These are phyloP conservation scores for Darevskia mixta DNA, from an alignment of 2,797 vertebrate species.

Conservation along the genomic window DNA sequence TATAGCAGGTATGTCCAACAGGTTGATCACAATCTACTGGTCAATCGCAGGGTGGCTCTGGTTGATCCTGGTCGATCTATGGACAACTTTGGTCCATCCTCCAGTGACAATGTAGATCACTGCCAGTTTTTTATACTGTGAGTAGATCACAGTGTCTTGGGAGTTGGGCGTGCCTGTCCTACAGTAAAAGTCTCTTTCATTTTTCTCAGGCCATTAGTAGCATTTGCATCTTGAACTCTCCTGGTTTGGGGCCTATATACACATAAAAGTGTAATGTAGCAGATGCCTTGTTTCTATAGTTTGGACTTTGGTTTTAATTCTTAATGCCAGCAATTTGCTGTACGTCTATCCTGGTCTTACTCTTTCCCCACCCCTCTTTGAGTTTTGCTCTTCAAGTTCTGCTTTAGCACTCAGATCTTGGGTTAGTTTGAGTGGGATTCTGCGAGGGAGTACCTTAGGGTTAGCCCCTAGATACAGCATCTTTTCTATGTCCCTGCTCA, in stretches of 20 bases:
- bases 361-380: not conserved
- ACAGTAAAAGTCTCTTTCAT: not conserved
- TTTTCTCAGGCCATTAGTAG: not conserved
- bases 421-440: not conserved
- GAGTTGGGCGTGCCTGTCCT: no score
- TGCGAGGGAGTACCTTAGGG: not conserved
- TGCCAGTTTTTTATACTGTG: no score
- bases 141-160: no score
- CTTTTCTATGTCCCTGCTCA: not conserved
- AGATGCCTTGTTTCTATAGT: not conserved
- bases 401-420: not conserved
- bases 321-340: not conserved
- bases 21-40: no score
- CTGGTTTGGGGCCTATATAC: not conserved
- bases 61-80: no score
- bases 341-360: not conserved
- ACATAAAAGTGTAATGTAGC: not conserved
- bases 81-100: no score
- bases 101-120: no score
- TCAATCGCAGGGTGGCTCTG: no score
- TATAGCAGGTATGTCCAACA: not conserved
- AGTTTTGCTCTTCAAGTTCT: not conserved
- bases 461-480: not conserved
- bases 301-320: not conserved
- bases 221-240: not conserved